Base-by-base conservation (phyloP, 2,797 vertebrate species). In the Periparus ater region DNA sequence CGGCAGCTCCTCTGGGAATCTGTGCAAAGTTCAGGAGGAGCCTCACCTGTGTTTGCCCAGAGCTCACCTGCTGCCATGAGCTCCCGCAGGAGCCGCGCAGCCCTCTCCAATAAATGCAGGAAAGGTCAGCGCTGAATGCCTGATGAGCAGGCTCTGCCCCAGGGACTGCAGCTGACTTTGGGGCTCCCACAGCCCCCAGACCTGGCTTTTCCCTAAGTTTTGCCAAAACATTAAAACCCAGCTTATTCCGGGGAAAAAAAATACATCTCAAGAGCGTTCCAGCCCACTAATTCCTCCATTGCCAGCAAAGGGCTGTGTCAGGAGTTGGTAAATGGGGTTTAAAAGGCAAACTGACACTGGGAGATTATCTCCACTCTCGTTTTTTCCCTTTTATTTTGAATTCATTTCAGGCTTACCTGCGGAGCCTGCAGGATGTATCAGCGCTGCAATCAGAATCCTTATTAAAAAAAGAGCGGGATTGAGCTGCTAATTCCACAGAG, bases 11-110 rank as follows among this genome's bases (percentile, higher is more conserved):
- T 0, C 48, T 2, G 95, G 89, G 81, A 88, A 22, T 2, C 72
- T 97, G 82, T 54, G 96, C 85, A 97, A 97, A 97, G 96, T 96
- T 97, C 95, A 97, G 91, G 0, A 36, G 40, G 63, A 94, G 82
- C 13, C 75, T 58, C 7, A 3, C 44, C 55, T 53, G 17, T 91
- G 92, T 96, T 96, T 85, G 26, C 90, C 55, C 16, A 63, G 50
- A 54, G 83, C 95, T 95, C 77, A 42, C 82, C 90, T 65, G 77
- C 63, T 12, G 48, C 4, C 9, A 2, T 7, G 55, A 76, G 91
- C 86, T n/a, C 80, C 66, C 81, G 3, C 2, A 17, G 75, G 89
- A 91, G 68, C 20, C 27, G 54, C 84, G n/a, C 45, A 2, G 53
- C 32, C 4, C 45, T 42, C 26, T 42, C 26, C 79, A 92, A 90